Base-by-base conservation (phyloP, 2,113 vertebrate species). In the Seriola quinqueradiata region DNA sequence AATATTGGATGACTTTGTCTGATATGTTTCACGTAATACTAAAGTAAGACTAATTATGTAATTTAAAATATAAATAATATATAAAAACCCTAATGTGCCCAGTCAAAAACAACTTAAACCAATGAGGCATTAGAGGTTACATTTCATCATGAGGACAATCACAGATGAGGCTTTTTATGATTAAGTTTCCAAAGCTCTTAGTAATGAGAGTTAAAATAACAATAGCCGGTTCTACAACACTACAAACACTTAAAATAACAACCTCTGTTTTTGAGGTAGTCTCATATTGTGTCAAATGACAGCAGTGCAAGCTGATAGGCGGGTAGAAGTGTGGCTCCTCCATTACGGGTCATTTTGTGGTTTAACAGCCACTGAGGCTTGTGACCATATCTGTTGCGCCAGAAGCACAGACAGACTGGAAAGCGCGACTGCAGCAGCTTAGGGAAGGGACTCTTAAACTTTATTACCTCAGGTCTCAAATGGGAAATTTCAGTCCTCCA, bases 331-430 rank as follows among this genome's bases (percentile, higher is more conserved):
- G 21, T n/a, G 25, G 40, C 54, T 50, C 79, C 63, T 75, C 68
- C 63, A 72, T 78, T 44, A 82, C 5, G 38, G 81, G 79, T 92
- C 78, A 88, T 79, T 83, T 78, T 89, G 91, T 82, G 88, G 88
- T 90, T 89, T 85, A 87, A 93, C 82, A 19, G 87, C 64, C 85
- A 44, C 60, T 68, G 63, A 86, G 77, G 48, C 79, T 77, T 55
- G 82, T 70, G 85, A 87, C 68, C 74, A 2, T 90, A 92, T 91
- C 85, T 82, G 64, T 83, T 88, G 78, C 64, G 4, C 82, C 88
- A 89, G 79, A 93, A 68, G 81, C 74, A 59, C 77, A 87, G 59
- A 57, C 68, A 25, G 70, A 11, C 75, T 83, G 67, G 71, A 59
- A 79, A 81, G 40, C 5, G 9, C 1, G 58, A 82, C 76, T 86